Evolutionary conservation across 2,797 vertebrate species (phyloP), one percentile per base, ranked within the genome.

Genomic region (Chanos chanos): DNA sequence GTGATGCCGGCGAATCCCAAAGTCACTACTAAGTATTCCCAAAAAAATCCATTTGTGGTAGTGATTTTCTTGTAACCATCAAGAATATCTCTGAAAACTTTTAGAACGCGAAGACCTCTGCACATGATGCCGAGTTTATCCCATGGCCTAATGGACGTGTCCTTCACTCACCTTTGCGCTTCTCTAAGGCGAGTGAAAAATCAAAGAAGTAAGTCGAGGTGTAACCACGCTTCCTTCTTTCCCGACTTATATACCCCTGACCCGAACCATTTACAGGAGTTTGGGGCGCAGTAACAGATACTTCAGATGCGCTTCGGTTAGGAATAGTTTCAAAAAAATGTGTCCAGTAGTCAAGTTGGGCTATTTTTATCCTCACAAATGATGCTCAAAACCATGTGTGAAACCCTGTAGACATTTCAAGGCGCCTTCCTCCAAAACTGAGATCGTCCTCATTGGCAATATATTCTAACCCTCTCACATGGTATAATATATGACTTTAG

Each of bases 101-200:
- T 4, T 39, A 31, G 34, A 53, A 36, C 18, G 43, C 33, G 39
- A 25, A 54, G 48, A 41, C 39, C 25, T 28, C 4, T 15, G 9
- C 4, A 18, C 27, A 33, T 3, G 49, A 9, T 7, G n/a, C 2
- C 43, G 9, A 28, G 54, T 34, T 22, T 31, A 25, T 30, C 31
- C 9, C 1, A 41, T 76, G 77, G 74, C 54, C 68, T 52, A 40
- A 48, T 33, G 53, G 6, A 44, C 31, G 4, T 15, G 59, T 56
- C 49, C 52, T 25, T 69, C 36, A 47, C 73, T 65, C 74, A 89
- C 89, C 89, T 87, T 80, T 89, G 85, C 6, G 79, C 78, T 89
- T 85, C 81, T 82, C 82, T 79, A 85, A 88, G 85, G 88, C 74
- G 86, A 88, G 87, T 90, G 87, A 89, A 89, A 89, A 88, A 86